Percentiles rank a stretch among this genome's conserved stretches.
Evolutionary conservation across 2,888 invertebrate species (phyloP).

Genomic region (Zaprionus obscuricornis): DNA sequence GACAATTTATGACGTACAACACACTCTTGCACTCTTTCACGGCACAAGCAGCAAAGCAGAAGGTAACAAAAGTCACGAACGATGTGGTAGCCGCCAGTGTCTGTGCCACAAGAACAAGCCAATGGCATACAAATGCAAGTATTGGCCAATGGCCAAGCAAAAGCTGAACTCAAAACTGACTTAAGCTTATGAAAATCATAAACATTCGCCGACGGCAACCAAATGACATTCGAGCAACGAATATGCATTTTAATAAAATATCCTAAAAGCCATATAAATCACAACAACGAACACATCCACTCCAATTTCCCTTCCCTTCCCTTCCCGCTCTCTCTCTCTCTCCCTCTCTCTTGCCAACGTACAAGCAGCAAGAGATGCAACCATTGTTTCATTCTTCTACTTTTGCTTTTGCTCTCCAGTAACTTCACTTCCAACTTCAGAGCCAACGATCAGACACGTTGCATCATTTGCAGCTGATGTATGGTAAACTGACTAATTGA

Average conservation of each 20-base stretch:
- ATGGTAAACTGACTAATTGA: slow-evolving; percentile 9
- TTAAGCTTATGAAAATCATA: slow-evolving; percentile 84
- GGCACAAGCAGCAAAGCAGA: slow-evolving; percentile 30
- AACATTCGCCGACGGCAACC: slow-evolving; percentile 78
- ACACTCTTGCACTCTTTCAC: too few species aligned
- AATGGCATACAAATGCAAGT: slow-evolving; percentile 20
- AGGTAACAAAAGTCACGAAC: slow-evolving; percentile 17
- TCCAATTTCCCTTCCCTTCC: neutral
- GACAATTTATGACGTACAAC: slow-evolving; percentile 81
- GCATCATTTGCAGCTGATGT: too few species aligned
- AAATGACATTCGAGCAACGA: slow-evolving; percentile 83
- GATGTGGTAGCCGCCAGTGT: slow-evolving; percentile 37
- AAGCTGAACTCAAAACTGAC: too few species aligned
- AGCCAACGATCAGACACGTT: too few species aligned
- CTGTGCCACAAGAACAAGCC: slow-evolving; percentile 10
- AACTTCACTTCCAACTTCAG: too few species aligned
- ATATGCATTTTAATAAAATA: slow-evolving; percentile 84
- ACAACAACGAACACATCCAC: slow-evolving; percentile 55
- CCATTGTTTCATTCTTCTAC: too few species aligned
- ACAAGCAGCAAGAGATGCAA: too few species aligned
- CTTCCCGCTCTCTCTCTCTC: neutral
- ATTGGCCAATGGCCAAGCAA: slow-evolving; percentile 59
- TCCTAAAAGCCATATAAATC: slow-evolving; percentile 84
- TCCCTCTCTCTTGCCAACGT: too few species aligned
- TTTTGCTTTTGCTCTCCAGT: too few species aligned